Percentiles rank a stretch among this genome's conserved stretches.
Conservation (phyloP, 1,140 invertebrate genomes). For the Drosophila ficusphila region DNA sequence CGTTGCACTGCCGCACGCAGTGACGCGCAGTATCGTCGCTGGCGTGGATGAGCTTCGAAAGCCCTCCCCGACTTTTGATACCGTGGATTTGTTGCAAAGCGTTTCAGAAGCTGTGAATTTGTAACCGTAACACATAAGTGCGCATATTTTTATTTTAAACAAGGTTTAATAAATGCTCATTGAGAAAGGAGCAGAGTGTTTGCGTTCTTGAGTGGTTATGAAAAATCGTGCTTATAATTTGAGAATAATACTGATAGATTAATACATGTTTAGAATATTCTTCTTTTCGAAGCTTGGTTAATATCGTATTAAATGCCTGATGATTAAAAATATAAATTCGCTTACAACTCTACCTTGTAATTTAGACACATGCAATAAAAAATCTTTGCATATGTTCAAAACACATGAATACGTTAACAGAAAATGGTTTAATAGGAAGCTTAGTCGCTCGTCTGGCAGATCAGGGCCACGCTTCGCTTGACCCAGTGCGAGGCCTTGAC, state of each 20-base stretch:
- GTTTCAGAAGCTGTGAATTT: slow-evolving; percentile 68
- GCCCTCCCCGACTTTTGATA: slow-evolving; percentile 10
- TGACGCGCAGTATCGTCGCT: slow-evolving; percentile 56
- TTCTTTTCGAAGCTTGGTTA: too few species aligned
- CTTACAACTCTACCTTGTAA: too few species aligned
- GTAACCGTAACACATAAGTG: slow-evolving; percentile 47
- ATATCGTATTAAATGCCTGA: too few species aligned
- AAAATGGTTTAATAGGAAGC: background rate
- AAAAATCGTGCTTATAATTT: background rate
- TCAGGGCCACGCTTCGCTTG: slow-evolving; percentile 92
- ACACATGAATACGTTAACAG: too few species aligned
- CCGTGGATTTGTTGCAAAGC: slow-evolving; percentile 14
- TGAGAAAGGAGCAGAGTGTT: background rate
- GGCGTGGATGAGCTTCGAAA: slow-evolving; percentile 8
- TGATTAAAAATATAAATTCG: too few species aligned
- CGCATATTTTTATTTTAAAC: slow-evolving; percentile 50
- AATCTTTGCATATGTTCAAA: too few species aligned
- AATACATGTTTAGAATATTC: too few species aligned
- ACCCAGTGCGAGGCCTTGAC: slow-evolving; percentile 92
- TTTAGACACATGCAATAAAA: too few species aligned
- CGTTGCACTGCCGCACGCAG: slow-evolving; percentile 59
- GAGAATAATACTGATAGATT: background rate
- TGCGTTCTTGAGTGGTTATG: background rate
- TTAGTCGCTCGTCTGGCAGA: slow-evolving; percentile 89
- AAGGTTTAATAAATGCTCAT: slow-evolving; percentile 48